phyloP scores from a whole-genome alignment of 1,140 invertebrate species.

The Bathynomus jamesi region DNA sequence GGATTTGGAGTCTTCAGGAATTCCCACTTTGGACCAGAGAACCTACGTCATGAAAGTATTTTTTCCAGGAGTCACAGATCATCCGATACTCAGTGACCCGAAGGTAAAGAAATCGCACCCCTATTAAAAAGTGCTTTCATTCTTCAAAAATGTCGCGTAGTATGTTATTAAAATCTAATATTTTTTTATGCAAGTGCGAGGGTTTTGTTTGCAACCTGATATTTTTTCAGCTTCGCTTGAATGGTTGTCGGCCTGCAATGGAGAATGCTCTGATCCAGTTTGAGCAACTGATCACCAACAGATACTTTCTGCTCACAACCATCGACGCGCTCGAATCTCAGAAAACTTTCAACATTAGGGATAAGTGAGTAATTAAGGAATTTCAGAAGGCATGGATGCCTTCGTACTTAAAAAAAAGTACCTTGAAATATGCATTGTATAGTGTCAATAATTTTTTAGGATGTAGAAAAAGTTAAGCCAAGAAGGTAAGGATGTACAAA shows the following conservation, averaged over 20 bases:
- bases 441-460: too few relatives aligned
- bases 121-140: too few relatives aligned
- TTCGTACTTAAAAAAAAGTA: too few relatives aligned
- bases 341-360: constrained; percentile 63
- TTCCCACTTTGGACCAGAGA: constrained; percentile 89
- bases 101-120: too few relatives aligned
- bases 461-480: too few relatives aligned
- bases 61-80: constrained; percentile 86
- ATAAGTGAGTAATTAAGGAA: constrained; percentile 34
- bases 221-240: constrained; percentile 43
- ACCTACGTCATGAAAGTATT: constrained; percentile 98
- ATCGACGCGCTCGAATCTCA: constrained; percentile 88
- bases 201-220: neutral
- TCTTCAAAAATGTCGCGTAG: neutral
- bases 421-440: too few relatives aligned
- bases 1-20: constrained; percentile 84
- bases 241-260: constrained; percentile 68
- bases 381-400: too few relatives aligned
- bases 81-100: constrained; percentile 44
- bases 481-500: too few relatives aligned
- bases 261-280: constrained; percentile 90
- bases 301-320: constrained; percentile 84
- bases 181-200: neutral
- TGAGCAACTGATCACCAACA: constrained; percentile 84
- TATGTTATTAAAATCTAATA: constrained; percentile 3